Percentiles rank a stretch among this genome's conserved stretches.
Evolutionary conservation across 2,888 invertebrate species (phyloP).

Genomic region (Apocheima hispidaria): DNA sequence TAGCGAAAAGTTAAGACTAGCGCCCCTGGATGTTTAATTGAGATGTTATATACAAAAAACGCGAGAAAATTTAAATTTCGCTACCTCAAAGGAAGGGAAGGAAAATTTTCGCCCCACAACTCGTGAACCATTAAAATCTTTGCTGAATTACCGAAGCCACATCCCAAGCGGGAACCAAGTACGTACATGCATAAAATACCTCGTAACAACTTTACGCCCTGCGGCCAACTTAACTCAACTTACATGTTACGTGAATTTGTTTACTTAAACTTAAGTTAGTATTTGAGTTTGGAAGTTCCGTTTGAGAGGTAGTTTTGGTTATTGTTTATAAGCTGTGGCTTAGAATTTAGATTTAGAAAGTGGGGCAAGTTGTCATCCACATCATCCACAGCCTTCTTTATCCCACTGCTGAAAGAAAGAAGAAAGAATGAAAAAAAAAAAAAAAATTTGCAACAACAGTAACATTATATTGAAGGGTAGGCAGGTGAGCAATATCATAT

Average conservation of each 20-base stretch:
- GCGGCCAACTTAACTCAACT: conserved; percentile 30
- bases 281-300: conserved; percentile 51
- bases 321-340: conserved; percentile 26
- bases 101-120: neutral
- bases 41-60: too few species aligned
- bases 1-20: too few species aligned
- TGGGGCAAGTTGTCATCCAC: neutral
- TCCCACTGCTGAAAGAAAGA: too few species aligned
- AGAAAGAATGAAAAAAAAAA: too few species aligned
- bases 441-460: too few species aligned
- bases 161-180: neutral
- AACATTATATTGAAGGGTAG: too few species aligned
- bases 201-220: conserved; percentile 27
- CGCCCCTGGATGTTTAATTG: too few species aligned
- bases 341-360: neutral
- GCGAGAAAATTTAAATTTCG: too few species aligned
- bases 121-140: neutral
- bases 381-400: too few species aligned
- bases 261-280: conserved; percentile 50
- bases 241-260: conserved; percentile 45
- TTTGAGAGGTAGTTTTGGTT: conserved; percentile 37
- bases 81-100: neutral
- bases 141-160: conserved; percentile 4
- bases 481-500: too few species aligned
- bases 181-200: conserved; percentile 20